Evolutionary conservation across 2,888 invertebrate genomes (phyloP).

Genomic region (Congeria kusceri): DNA sequence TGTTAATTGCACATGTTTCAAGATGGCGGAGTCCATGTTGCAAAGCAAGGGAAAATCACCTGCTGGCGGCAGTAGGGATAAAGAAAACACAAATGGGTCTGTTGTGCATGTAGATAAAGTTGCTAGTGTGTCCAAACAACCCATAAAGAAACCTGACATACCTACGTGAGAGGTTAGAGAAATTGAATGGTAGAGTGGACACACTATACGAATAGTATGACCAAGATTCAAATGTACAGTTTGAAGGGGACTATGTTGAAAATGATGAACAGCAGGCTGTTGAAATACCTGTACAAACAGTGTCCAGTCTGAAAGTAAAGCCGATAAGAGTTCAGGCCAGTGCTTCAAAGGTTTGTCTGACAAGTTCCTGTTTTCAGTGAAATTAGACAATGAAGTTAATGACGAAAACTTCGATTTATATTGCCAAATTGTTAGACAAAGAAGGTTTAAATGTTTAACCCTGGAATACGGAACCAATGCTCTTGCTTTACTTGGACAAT

Average conservation of each 20-base stretch:
- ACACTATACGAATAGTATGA: neutral
- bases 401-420: slow-evolving; percentile 28
- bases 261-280: neutral
- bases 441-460: neutral
- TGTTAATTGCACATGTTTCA: too few species aligned
- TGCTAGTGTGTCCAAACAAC: too few species aligned
- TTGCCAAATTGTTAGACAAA: slow-evolving; percentile 32
- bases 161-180: too few species aligned
- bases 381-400: neutral
- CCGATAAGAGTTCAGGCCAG: neutral
- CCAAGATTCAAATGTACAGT: neutral
- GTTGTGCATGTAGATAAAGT: too few species aligned
- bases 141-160: too few species aligned
- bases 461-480: slow-evolving; percentile 32
- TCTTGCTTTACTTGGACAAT: slow-evolving; percentile 42
- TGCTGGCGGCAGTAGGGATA: too few species aligned
- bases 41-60: too few species aligned
- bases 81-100: too few species aligned
- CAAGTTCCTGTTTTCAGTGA: neutral
- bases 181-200: neutral
- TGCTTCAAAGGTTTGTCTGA: neutral
- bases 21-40: too few species aligned
- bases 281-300: neutral
- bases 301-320: neutral
- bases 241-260: neutral